Percentiles rank a stretch among this genome's conserved stretches.
Conservation (phyloP, 2,797 vertebrate genomes). For the Propithecus perrieri region DNA sequence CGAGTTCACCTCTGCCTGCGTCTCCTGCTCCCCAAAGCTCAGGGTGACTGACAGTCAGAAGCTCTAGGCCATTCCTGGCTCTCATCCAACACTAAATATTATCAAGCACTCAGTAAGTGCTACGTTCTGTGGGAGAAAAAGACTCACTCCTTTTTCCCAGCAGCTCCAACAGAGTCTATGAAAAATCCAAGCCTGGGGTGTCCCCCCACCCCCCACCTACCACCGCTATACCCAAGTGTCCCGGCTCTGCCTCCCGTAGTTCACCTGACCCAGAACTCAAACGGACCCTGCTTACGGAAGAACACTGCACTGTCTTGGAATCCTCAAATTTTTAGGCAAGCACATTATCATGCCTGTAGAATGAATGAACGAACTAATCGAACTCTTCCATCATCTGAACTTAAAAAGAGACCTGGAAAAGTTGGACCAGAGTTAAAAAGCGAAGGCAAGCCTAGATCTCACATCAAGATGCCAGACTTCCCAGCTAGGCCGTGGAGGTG, state of each 20-base stretch:
- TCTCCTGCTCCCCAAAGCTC: not conserved
- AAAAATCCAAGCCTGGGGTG: not conserved
- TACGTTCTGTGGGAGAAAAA: not conserved
- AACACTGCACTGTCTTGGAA: not conserved
- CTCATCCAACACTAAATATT: not conserved
- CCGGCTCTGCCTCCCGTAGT: not conserved
- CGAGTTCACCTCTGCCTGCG: not conserved
- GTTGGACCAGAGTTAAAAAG: not conserved
- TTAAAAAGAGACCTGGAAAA: not conserved
- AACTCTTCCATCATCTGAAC: not conserved
- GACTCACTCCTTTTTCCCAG: not conserved
- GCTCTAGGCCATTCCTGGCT: not conserved
- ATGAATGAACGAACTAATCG: not conserved
- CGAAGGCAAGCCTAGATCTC: not conserved
- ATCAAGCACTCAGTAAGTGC: not conserved
- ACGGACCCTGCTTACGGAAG: not conserved
- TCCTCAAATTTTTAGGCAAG: not conserved
- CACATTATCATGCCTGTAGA: not conserved
- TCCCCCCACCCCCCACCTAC: not conserved
- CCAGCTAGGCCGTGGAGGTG: not conserved
- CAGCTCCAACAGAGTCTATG: not conserved
- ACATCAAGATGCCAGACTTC: not conserved
- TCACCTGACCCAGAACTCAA: not conserved
- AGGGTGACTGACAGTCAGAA: not conserved
- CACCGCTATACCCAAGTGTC: not conserved